Percentiles rank a stretch among this genome's conserved stretches.
These are phyloP conservation scores for Tiphia femorata DNA, from an alignment of 2,888 invertebrate species.

Conservation along the genomic window DNA sequence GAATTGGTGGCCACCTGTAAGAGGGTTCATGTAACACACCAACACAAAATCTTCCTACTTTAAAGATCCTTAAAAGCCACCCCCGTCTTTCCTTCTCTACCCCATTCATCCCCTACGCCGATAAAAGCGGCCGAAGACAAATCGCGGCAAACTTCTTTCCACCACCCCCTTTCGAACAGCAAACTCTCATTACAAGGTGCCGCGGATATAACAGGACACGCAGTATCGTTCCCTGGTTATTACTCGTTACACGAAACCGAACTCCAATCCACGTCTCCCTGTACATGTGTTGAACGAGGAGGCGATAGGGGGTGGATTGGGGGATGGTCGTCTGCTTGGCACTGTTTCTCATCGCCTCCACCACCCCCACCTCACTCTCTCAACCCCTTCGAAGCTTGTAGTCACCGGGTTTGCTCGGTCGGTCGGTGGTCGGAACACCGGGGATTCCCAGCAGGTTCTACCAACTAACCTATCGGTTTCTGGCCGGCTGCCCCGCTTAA, in stretches of 20 bases:
- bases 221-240: conserved; percentile 3
- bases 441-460: conserved; percentile 49
- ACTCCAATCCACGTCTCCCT: not conserved
- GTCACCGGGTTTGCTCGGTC: conserved; percentile 17
- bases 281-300: not conserved
- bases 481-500: conserved; percentile 62
- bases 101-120: too few species aligned
- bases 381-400: not conserved
- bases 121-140: too few species aligned
- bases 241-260: conserved; percentile 4
- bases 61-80: too few species aligned
- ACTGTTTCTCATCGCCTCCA: conserved; percentile 35
- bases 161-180: not conserved
- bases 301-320: conserved; percentile 1
- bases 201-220: not conserved
- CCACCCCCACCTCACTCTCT: too few species aligned
- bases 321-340: conserved; percentile 33
- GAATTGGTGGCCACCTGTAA: too few species aligned
- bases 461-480: conserved; percentile 64
- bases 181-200: too few species aligned
- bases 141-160: not conserved
- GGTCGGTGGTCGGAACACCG: conserved; percentile 35
- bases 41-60: too few species aligned
- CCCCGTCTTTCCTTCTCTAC: too few species aligned
- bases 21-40: too few species aligned